Conservation (phyloP, 2,888 invertebrate species). For the Druceiella hillmani region DNA sequence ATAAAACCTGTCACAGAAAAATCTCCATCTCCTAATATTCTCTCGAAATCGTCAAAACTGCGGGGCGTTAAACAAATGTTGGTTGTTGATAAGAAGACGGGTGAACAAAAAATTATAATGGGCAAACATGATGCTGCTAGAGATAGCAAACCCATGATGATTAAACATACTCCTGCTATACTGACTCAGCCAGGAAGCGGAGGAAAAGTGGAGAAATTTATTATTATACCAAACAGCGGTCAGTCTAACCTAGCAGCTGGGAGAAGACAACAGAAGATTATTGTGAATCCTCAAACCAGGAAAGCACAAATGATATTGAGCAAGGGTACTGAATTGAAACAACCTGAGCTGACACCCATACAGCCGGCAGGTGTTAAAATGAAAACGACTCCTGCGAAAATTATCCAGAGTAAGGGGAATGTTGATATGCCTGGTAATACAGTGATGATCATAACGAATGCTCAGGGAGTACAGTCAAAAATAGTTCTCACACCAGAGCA, state of each 20-base stretch:
- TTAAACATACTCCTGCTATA: slow-evolving; percentile 7
- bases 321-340: slow-evolving; percentile 32
- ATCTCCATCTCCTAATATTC: slow-evolving; percentile 43
- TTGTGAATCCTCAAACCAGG: slow-evolving; percentile 45
- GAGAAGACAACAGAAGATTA: slow-evolving; percentile 43
- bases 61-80: slow-evolving; percentile 42
- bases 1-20: slow-evolving; percentile 40
- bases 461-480: slow-evolving; percentile 55
- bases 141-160: not conserved
- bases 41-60: slow-evolving; percentile 45
- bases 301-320: slow-evolving; percentile 43
- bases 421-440: slow-evolving; percentile 40
- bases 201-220: slow-evolving; percentile 41
- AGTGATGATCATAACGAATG: slow-evolving; percentile 60
- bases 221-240: slow-evolving; percentile 37
- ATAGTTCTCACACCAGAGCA: slow-evolving; percentile 57
- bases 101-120: slow-evolving; percentile 47
- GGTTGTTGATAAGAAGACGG: slow-evolving; percentile 44
- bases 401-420: slow-evolving; percentile 17
- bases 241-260: slow-evolving; percentile 32
- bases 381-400: slow-evolving; percentile 28
- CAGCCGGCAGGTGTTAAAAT: slow-evolving; percentile 41
- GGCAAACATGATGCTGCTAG: not conserved
- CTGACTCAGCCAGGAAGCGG: slow-evolving; percentile 5
- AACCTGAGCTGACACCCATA: not conserved